Conservation (phyloP, 1,140 invertebrate genomes). For the Trachelipus rathkii region DNA sequence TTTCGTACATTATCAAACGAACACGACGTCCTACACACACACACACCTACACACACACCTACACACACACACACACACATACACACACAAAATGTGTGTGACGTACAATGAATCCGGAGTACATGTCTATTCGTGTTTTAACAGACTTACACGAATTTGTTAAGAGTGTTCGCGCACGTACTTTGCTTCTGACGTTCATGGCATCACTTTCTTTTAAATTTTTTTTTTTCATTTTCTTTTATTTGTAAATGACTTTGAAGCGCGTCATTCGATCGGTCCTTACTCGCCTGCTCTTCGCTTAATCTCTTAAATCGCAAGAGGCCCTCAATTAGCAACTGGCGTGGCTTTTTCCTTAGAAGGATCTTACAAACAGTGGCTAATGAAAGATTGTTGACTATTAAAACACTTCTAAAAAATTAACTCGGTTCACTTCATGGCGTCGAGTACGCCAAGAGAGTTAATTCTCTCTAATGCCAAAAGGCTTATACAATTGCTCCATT, state of each 20-base stretch:
- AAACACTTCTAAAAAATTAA: conserved; percentile 47
- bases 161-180: no score
- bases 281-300: background rate
- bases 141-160: no score
- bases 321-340: conserved; percentile 46
- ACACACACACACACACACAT: no score
- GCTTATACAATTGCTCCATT: background rate
- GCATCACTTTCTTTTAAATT: no score
- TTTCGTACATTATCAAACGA: background rate
- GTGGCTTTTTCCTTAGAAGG: conserved; percentile 42
- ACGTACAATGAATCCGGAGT: background rate
- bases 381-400: conserved; percentile 47
- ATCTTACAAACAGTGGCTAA: conserved; percentile 44
- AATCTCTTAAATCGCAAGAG: conserved; percentile 13
- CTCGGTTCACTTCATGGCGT: conserved; percentile 45
- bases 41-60: no score
- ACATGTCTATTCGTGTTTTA: no score
- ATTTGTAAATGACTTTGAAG: background rate
- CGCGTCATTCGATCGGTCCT: background rate
- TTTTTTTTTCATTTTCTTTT: no score
- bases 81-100: no score
- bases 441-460: conserved; percentile 34
- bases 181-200: no score
- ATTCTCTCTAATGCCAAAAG: conserved; percentile 16
- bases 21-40: no score